Percentiles rank a stretch among this genome's conserved stretches.
phyloP scores from a whole-genome alignment of 2,113 vertebrate species.

The Zootoca vivipara region DNA sequence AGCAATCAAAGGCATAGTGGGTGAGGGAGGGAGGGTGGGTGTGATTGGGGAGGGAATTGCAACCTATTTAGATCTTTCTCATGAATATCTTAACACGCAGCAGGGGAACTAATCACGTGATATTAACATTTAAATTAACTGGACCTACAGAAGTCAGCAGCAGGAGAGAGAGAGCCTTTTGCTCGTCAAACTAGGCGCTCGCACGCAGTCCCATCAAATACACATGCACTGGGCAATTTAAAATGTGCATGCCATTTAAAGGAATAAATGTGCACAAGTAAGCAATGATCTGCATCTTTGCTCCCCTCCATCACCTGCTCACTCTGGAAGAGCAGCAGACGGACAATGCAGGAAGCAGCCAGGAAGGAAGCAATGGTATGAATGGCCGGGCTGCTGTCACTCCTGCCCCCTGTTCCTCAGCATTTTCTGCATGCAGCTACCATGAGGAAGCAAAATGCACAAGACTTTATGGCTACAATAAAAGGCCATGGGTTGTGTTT shows the following conservation, averaged over 20 bases:
- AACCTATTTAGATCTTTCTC: neutral
- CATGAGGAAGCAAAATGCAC: neutral
- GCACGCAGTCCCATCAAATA: neutral
- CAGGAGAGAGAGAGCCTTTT: neutral
- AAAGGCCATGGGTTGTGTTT: neutral
- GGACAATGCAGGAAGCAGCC: neutral
- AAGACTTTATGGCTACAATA: neutral
- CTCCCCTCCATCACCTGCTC: neutral
- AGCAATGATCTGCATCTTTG: neutral
- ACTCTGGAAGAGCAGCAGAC: neutral
- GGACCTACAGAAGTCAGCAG: neutral
- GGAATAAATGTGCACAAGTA: neutral
- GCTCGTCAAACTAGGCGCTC: neutral
- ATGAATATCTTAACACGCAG: conserved; percentile 1
- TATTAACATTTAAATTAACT: conserved; percentile 2
- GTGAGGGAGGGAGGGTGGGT: too few relatives aligned
- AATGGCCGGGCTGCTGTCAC: neutral
- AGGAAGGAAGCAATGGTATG: neutral
- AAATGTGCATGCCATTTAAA: neutral
- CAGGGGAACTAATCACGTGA: neutral
- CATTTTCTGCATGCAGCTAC: neutral
- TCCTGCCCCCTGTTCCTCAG: neutral
- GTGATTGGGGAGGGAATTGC: neutral
- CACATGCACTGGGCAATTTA: neutral
- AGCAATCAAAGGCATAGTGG: neutral